phyloP scores from a whole-genome alignment of 2,888 invertebrate genomes.

The Caprella mutica region DNA sequence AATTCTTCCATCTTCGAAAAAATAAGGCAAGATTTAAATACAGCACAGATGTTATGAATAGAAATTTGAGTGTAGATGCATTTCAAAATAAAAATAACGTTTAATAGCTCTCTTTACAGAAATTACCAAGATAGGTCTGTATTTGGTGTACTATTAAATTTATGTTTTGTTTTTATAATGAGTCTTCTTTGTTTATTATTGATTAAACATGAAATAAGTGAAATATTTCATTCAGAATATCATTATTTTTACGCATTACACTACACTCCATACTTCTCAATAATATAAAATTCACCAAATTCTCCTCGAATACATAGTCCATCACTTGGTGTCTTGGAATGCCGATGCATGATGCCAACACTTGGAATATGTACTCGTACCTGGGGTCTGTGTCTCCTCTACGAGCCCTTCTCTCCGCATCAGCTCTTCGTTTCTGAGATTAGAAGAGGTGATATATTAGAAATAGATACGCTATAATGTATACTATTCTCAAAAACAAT shows the following conservation, averaged over 20 bases:
- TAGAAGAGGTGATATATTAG: background rate
- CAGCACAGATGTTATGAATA: too few relatives aligned
- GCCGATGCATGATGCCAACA: slow-evolving; percentile 49
- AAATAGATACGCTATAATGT: background rate
- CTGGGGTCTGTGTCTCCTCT: slow-evolving; percentile 62
- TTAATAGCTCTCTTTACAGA: too few relatives aligned
- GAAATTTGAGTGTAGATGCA: too few relatives aligned
- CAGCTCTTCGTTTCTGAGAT: slow-evolving; percentile 54
- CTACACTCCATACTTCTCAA: slow-evolving; percentile 7
- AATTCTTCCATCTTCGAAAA: slow-evolving; percentile 64
- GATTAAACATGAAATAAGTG: too few relatives aligned
- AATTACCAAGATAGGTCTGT: too few relatives aligned
- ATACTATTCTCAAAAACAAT: background rate
- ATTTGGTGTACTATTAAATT: too few relatives aligned
- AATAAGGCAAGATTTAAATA: background rate
- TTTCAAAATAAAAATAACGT: too few relatives aligned
- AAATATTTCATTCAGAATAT: too few relatives aligned
- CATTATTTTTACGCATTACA: too few relatives aligned
- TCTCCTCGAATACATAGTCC: slow-evolving; percentile 81
- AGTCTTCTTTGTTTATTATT: too few relatives aligned
- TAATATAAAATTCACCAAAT: slow-evolving; percentile 54
- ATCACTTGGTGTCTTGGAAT: slow-evolving; percentile 71
- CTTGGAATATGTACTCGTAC: slow-evolving; percentile 77
- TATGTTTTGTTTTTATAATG: too few relatives aligned
- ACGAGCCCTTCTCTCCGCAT: slow-evolving; percentile 40